Percentiles rank a stretch among this genome's conserved stretches.
Conservation (phyloP, 2,888 invertebrate genomes). For the Tetragonisca angustula region DNA sequence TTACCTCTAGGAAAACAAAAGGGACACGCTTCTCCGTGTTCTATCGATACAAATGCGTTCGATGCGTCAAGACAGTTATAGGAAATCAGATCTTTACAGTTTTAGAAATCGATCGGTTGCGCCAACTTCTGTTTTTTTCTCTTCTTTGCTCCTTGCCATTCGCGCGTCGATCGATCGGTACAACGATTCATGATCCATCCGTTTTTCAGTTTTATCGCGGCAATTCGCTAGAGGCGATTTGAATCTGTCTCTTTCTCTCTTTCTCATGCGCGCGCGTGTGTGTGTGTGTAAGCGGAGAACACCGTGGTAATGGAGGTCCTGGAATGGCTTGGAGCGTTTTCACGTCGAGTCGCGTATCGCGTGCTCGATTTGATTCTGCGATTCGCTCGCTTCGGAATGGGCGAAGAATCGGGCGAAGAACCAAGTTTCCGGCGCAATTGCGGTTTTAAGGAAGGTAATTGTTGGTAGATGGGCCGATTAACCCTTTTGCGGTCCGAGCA, state of each 20-base stretch:
- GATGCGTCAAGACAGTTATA: too few species aligned
- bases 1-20: too few species aligned
- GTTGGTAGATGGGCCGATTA: slow-evolving; percentile 13
- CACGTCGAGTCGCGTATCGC: slow-evolving; percentile 21
- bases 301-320: slow-evolving; percentile 11
- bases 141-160: not conserved
- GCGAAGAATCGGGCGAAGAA: slow-evolving; percentile 10
- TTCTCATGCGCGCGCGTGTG: not conserved
- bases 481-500: not conserved
- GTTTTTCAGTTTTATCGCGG: not conserved
- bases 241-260: not conserved
- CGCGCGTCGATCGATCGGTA: not conserved
- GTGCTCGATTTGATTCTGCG: slow-evolving; percentile 28
- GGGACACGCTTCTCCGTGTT: too few species aligned
- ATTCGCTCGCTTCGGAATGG: slow-evolving; percentile 14
- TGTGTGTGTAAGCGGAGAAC: not conserved
- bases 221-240: not conserved
- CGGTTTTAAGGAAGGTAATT: slow-evolving; percentile 37
- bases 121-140: not conserved
- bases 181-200: not conserved
- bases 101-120: slow-evolving; percentile 30
- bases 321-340: slow-evolving; percentile 23
- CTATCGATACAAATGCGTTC: too few species aligned
- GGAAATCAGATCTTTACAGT: not conserved
- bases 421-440: slow-evolving; percentile 1